phyloP scores from a whole-genome alignment of 2,113 vertebrate genomes.

The Corythaixoides concolor region DNA sequence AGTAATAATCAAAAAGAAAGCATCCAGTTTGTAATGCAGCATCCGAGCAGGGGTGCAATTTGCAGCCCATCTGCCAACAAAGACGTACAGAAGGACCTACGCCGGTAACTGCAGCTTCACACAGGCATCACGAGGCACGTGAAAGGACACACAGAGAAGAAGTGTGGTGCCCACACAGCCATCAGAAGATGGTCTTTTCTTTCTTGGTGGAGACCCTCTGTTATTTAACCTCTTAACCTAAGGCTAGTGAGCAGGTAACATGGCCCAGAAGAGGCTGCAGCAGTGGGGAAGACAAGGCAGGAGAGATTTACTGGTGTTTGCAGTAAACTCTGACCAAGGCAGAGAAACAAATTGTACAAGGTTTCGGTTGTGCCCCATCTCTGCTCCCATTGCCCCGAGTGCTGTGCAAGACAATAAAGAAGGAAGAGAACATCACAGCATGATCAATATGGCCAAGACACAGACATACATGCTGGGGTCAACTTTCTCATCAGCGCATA shows the following conservation, averaged over 20 bases:
- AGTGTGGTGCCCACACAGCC: rapidly evolving
- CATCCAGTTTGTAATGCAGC: background rate
- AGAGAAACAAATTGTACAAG: background rate
- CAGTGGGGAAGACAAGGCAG: background rate
- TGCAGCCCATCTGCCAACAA: background rate
- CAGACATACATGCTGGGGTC: rapidly evolving
- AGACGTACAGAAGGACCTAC: background rate
- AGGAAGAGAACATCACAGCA: background rate
- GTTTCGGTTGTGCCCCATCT: background rate
- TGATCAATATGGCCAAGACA: background rate
- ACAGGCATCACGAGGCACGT: rapidly evolving
- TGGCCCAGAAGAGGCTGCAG: background rate
- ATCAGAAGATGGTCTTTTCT: background rate
- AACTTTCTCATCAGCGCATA: rapidly evolving
- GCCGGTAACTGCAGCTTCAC: background rate
- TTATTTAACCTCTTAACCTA: background rate
- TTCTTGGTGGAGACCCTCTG: background rate
- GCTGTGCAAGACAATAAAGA: background rate
- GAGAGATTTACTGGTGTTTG: background rate
- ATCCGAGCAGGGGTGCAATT: background rate
- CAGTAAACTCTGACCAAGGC: background rate
- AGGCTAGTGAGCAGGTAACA: background rate
- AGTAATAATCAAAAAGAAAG: background rate
- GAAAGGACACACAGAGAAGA: background rate
- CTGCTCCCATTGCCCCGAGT: background rate